These are phyloP conservation scores for Sebastiscus albofasciatus DNA, from an alignment of 2,797 vertebrate species.

Conservation along the genomic window DNA sequence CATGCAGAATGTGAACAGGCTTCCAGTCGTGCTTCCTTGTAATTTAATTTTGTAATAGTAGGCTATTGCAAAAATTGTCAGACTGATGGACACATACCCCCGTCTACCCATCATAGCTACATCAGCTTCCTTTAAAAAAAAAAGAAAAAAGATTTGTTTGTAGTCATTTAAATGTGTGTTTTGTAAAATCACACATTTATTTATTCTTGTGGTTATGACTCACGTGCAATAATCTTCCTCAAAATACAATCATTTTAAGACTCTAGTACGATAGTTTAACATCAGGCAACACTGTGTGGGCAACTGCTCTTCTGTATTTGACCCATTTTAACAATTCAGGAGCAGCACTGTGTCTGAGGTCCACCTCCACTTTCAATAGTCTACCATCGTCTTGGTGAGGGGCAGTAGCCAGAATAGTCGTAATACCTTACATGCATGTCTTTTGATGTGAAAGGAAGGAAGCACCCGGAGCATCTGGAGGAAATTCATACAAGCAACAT, in stretches of 20 bases:
- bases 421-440: neutral
- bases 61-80: neutral
- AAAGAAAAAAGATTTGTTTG: too few species aligned
- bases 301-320: neutral
- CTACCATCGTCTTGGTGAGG: neutral
- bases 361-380: neutral
- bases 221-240: neutral
- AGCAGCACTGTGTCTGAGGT: neutral
- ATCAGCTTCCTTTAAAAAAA: too few species aligned
- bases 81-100: neutral
- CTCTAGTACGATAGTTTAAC: neutral
- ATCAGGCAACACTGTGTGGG: neutral
- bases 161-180: too few species aligned
- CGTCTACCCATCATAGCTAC: neutral
- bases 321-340: slow-evolving; percentile 1
- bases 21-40: neutral
- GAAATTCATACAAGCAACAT: neutral
- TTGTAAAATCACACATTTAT: neutral
- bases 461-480: slow-evolving; percentile 19
- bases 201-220: neutral
- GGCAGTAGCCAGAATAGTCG: neutral
- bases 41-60: neutral
- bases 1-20: neutral
- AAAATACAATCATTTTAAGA: accelerated
- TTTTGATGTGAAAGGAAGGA: slow-evolving; percentile 33